These are phyloP conservation scores for Aricia artaxerxes DNA, from an alignment of 2,888 invertebrate genomes.

Conservation along the genomic window DNA sequence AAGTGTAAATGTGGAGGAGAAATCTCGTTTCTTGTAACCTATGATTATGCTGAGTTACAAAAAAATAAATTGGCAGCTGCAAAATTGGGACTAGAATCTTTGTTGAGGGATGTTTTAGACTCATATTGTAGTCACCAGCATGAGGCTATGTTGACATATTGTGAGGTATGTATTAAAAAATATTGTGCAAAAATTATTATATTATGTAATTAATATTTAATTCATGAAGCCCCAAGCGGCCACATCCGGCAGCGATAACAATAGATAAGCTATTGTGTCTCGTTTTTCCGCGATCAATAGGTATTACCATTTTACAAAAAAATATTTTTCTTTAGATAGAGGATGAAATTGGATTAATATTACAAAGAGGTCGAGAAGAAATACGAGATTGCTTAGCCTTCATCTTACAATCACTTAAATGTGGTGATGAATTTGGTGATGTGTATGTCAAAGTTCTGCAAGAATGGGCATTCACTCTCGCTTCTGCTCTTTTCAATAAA, in stretches of 20 bases:
- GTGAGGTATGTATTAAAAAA: constrained; percentile 53
- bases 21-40: constrained; percentile 52
- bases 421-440: constrained; percentile 32
- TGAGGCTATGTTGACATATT: constrained; percentile 61
- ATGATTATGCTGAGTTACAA: constrained; percentile 59
- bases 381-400: constrained; percentile 20
- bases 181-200: background rate
- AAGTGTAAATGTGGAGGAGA: constrained; percentile 56
- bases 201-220: too few relatives aligned
- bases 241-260: too few relatives aligned
- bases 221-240: too few relatives aligned
- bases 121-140: constrained; percentile 71
- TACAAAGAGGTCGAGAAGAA: constrained; percentile 4
- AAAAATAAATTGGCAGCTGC: constrained; percentile 61
- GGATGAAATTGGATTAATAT: constrained; percentile 49
- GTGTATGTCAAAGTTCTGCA: constrained; percentile 56
- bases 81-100: constrained; percentile 56
- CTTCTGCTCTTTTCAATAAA: constrained; percentile 53
- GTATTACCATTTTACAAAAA: background rate
- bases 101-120: constrained; percentile 63
- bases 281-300: too few relatives aligned
- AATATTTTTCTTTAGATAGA: constrained; percentile 56
- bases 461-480: constrained; percentile 64
- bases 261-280: too few relatives aligned
- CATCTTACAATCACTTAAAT: constrained; percentile 21